Evolutionary conservation across 2,888 invertebrate genomes (phyloP), one percentile per base, ranked within the genome.

Genomic region (Belgica antarctica): DNA sequence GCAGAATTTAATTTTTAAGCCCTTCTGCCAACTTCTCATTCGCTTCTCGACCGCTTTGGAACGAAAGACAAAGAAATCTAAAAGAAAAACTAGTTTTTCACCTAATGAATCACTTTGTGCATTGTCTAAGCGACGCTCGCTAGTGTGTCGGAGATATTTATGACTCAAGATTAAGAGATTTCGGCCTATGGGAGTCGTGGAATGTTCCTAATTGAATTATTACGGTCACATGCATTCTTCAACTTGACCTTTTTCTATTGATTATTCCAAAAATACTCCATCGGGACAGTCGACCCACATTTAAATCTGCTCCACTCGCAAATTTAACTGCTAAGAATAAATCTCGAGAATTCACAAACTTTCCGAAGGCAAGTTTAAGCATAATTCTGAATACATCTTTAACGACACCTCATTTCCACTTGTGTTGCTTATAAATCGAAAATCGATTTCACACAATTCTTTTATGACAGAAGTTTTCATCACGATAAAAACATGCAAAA

Each of bases 151-250:
- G 41, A n/a, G 41, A 10, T 41, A 41, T 41, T 41, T 41, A 41
- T 41, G 41, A n/a, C n/a, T 41, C 15, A 15, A 41, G 41, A 41
- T 41, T 41, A 41, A 41, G n/a, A 41, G 41, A 41, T 41, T 41
- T 41, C n/a, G 2, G n/a, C n/a, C 41, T 41, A 15, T n/a, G n/a
- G n/a, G n/a, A n/a, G n/a, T n/a, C 41, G 15, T 15, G 15, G 15
- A n/a, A 41, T 41, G n/a, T 41, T 15, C 41, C 10, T 41, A 41
- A 41, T 41, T 41, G 41, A 41, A 41, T 41, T 41, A 41, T 41
- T 41, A 41, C 41, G 41, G 41, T 41, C 41, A n/a, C 41, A 41
- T 41, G 41, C 15, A 41, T 41, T 41, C 15, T n/a, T 41, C 41
- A n/a, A 7, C 31, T 31, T n/a, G 4, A 10, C 41, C 41, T 10